Conservation (phyloP, 92 coral and sea anemone species). For the Bergia puertoricense region DNA sequence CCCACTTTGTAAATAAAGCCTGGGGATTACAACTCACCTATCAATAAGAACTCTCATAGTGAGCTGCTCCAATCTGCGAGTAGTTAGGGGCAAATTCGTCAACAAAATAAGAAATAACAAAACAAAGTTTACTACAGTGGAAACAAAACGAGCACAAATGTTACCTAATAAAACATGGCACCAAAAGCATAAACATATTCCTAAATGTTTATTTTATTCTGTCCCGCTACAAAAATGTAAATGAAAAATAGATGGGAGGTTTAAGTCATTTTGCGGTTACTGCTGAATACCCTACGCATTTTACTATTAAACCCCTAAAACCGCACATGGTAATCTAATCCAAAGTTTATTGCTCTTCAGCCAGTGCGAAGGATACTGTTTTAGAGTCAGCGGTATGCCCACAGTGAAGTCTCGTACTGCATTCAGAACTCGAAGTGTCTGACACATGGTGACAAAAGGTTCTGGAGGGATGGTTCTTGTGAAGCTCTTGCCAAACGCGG, state of each 20-base stretch:
- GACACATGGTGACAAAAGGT: conserved; percentile 86
- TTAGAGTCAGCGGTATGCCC: conserved; percentile 81
- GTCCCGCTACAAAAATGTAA: no score
- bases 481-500: conserved; percentile 91
- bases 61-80: conserved; percentile 81
- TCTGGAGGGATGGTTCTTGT: conserved; percentile 69
- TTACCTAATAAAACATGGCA: no score
- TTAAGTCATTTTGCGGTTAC: no score
- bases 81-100: not conserved
- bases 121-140: no score
- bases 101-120: not conserved
- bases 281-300: no score
- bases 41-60: conserved; percentile 87
- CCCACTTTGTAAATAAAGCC: no score
- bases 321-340: no score
- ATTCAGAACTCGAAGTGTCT: conserved; percentile 83
- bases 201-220: no score
- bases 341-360: not conserved
- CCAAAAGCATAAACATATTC: no score
- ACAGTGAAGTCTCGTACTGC: conserved; percentile 87
- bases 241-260: no score
- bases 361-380: conserved; percentile 84
- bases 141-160: not conserved
- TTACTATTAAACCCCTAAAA: not conserved
- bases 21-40: conserved; percentile 58